A percentile compares a stretch with the other conserved stretches of the same genome.
Conservation (phyloP, 53 echinoderm and acorn worm genomes). For the Holothuria leucospilota region DNA sequence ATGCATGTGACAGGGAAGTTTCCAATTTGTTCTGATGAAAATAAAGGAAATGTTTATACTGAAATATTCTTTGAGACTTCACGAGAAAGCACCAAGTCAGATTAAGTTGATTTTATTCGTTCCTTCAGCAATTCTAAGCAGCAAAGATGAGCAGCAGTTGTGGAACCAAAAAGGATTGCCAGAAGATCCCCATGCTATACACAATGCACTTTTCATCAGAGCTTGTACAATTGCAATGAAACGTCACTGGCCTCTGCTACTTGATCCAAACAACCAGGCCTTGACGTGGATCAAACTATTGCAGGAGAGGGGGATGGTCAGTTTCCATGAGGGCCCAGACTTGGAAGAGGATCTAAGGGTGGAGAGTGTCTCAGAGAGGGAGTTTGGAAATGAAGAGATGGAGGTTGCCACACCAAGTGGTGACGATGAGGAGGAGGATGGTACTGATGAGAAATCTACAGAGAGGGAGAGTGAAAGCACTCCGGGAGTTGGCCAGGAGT, state of each 20-base stretch:
- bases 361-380: slow-evolving; percentile 37
- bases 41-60: too few relatives aligned
- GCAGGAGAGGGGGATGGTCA: slow-evolving; percentile 72
- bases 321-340: slow-evolving; percentile 73
- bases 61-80: too few relatives aligned
- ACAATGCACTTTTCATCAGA: slow-evolving; percentile 84
- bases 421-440: slow-evolving; percentile 46
- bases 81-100: too few relatives aligned
- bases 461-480: background rate
- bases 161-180: slow-evolving; percentile 70
- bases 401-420: background rate
- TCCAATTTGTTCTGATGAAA: too few relatives aligned
- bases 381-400: background rate
- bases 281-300: slow-evolving; percentile 86
- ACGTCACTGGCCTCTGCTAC: slow-evolving; percentile 90
- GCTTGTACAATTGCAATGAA: slow-evolving; percentile 78
- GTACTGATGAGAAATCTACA: background rate
- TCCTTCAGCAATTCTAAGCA: slow-evolving; percentile 65
- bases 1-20: too few relatives aligned
- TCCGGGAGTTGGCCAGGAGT: background rate
- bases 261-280: slow-evolving; percentile 94
- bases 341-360: slow-evolving; percentile 46
- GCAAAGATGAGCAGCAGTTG: slow-evolving; percentile 70
- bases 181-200: slow-evolving; percentile 65
- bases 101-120: background rate